These are phyloP conservation scores for Musca domestica DNA, from an alignment of 1,140 invertebrate genomes.

Conservation along the genomic window DNA sequence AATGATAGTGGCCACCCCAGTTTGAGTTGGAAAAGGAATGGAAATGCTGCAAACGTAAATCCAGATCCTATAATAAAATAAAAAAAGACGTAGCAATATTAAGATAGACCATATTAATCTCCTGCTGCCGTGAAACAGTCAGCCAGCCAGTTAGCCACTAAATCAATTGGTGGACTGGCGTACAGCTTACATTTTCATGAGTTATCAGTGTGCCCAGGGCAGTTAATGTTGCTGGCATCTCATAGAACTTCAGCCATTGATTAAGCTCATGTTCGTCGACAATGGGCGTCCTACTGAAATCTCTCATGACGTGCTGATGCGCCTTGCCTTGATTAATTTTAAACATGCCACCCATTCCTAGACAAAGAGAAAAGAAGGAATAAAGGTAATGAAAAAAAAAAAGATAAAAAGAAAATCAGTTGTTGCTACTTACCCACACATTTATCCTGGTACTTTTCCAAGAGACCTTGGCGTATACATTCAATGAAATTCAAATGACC, in stretches of 20 bases:
- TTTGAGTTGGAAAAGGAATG: conserved; percentile 86
- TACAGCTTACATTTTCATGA: conserved; percentile 70
- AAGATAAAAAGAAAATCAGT: not conserved
- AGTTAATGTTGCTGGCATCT: conserved; percentile 83
- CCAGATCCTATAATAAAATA: conserved; percentile 65
- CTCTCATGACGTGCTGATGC: conserved; percentile 91
- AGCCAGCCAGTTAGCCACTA: not conserved
- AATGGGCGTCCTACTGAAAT: conserved; percentile 78
- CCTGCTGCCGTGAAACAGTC: not conserved
- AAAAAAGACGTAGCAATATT: not conserved
- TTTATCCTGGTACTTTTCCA: conserved; percentile 67
- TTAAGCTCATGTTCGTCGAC: conserved; percentile 72
- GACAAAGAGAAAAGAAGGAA: conserved; percentile 1
- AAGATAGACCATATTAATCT: not conserved
- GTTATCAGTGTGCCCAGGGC: conserved; percentile 87
- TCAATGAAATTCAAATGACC: conserved; percentile 81
- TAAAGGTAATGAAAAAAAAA: not conserved
- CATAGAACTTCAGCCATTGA: conserved; percentile 88
- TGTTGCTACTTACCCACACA: conserved; percentile 64
- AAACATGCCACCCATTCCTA: conserved; percentile 87
- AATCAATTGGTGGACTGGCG: not conserved
- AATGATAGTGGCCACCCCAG: conserved; percentile 94
- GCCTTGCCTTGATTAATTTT: conserved; percentile 77
- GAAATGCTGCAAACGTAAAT: conserved; percentile 91
- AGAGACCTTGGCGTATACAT: conserved; percentile 73